Base-by-base conservation (phyloP, 2,888 invertebrate genomes). In the Drosophila bunnanda region DNA sequence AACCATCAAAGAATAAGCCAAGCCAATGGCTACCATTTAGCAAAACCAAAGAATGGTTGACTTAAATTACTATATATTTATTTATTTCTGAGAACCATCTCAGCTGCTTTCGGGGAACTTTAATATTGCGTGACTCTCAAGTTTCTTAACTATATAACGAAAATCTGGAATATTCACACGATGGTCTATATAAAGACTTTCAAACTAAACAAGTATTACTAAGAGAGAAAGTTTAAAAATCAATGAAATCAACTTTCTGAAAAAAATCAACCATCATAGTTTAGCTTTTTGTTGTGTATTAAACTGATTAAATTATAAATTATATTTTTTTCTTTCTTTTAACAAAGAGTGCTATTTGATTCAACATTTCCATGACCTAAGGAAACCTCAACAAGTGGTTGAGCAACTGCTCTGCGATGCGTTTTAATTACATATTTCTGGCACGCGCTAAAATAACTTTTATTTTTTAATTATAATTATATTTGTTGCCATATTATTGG, bases 401-500 rank as follows among this genome's bases (percentile, higher is more conserved):
- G 9, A 22, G 28, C 25, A 1, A 32, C 20, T 17, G 17, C 38
- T 12, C 20, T 20, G 17, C 52, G 9, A 28, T 20, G 28, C 9
- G 12, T 38, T 46, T 36, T 67, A 65, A 78, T 84, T 79, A 65
- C 59, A 61, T 38, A 87, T 75, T 84, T 64, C 52, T 48, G 41
- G 43, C 84, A 84, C 82, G 85, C 66, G 52, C 69, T 66, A 54
- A 69, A 84, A 84, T 76, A 79, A 84, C 72, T 76, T 77, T 83
- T 20, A 20, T 55, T 61, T 32, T 85, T 65, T 65, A 76, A 79
- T 87, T 78, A 75, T 76, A 75, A 73, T 78, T 78, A 70, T 44
- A 79, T 84, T 80, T 75, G 34, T 28, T 46, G 32, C 50, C 36
- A 52, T 60, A 22, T 56, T 59, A 25, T 34, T 66, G 39, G 59